phyloP scores from a whole-genome alignment of 1,140 invertebrate genomes.

The Dreissena rostriformis region DNA sequence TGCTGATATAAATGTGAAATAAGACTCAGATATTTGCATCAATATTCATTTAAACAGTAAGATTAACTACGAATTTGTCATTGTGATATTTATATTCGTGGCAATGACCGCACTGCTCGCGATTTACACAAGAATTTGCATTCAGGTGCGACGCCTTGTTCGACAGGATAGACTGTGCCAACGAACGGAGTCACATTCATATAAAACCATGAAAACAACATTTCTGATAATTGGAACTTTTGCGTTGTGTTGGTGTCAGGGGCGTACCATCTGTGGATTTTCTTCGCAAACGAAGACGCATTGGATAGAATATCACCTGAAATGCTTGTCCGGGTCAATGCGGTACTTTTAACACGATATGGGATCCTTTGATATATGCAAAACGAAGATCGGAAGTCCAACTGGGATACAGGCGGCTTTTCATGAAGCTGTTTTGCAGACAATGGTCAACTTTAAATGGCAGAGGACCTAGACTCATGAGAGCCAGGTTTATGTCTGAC shows the following conservation, averaged over 20 bases:
- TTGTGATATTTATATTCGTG: conserved; percentile 79
- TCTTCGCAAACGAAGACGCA: conserved; percentile 23
- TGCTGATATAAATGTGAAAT: not conserved
- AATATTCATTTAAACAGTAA: conserved; percentile 77
- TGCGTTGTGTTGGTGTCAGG: conserved; percentile 86
- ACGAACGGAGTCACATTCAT: conserved; percentile 75
- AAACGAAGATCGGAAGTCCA: conserved; percentile 85
- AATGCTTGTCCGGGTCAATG: conserved; percentile 51
- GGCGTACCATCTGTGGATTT: conserved; percentile 68
- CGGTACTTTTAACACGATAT: conserved; percentile 80
- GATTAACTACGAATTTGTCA: conserved; percentile 65
- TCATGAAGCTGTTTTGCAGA: no score
- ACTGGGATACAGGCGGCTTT: conserved; percentile 57
- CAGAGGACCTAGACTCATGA: no score
- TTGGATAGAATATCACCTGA: not conserved
- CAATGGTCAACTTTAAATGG: no score
- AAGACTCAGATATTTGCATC: conserved; percentile 66
- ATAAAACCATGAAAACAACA: conserved; percentile 86
- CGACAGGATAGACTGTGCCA: conserved; percentile 8
- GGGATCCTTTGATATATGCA: conserved; percentile 88
- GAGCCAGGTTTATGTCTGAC: no score
- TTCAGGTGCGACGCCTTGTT: conserved; percentile 3
- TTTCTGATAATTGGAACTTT: conserved; percentile 87
- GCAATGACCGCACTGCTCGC: conserved; percentile 76
- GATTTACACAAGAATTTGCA: conserved; percentile 63